Conservation (phyloP, 2,113 vertebrate species). For the Cygnus buccinator region DNA sequence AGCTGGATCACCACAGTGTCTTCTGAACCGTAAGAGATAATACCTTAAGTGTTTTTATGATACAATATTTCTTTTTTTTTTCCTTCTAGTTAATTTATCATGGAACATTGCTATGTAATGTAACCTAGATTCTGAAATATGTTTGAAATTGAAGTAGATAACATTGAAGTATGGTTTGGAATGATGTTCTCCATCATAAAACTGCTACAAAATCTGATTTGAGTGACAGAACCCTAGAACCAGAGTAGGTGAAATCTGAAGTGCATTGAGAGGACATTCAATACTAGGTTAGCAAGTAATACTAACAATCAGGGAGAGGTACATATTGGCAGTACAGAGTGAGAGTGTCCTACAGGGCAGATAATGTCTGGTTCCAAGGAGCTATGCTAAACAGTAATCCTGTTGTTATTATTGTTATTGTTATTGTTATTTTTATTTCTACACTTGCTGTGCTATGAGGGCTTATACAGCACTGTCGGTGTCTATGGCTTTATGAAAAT, state of each 20-base stretch:
- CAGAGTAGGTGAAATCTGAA: background rate
- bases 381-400: background rate
- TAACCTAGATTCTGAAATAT: background rate
- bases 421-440: background rate
- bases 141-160: background rate
- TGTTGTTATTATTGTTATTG: background rate
- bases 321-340: background rate
- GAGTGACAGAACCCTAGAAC: background rate
- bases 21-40: constrained; percentile 54
- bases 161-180: background rate
- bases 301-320: background rate
- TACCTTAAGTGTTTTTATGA: background rate
- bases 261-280: background rate
- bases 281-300: background rate
- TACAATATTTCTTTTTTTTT: background rate
- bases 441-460: background rate
- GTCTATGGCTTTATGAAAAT: background rate
- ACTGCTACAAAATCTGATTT: background rate
- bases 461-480: background rate
- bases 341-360: rapidly evolving
- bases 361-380: background rate
- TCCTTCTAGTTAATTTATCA: background rate
- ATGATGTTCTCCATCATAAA: background rate
- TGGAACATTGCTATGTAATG: background rate
- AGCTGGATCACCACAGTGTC: constrained; percentile 13